Evolutionary conservation across 2,888 invertebrate species (phyloP).

Genomic region (Brachynemurus nebulosus): DNA sequence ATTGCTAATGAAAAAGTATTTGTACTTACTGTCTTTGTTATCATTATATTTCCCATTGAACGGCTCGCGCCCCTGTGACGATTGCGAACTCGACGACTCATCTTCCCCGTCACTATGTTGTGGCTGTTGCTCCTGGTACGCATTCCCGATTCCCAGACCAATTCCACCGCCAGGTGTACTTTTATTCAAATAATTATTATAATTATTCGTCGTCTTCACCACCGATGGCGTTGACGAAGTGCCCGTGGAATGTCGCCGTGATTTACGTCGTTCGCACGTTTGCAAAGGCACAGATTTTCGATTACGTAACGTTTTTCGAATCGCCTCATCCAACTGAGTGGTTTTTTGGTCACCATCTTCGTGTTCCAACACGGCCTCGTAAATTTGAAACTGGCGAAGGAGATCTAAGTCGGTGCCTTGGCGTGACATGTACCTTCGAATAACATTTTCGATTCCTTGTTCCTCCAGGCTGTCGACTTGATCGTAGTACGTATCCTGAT

Average conservation of each 20-base stretch:
- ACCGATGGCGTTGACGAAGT: slow-evolving; percentile 31
- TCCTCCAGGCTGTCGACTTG: slow-evolving; percentile 85
- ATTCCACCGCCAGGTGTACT: background rate
- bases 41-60: slow-evolving; percentile 43
- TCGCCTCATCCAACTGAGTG: slow-evolving; percentile 50
- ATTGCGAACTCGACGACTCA: slow-evolving; percentile 45
- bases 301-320: slow-evolving; percentile 59
- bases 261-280: slow-evolving; percentile 60
- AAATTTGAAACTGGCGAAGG: slow-evolving; percentile 85
- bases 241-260: slow-evolving; percentile 59
- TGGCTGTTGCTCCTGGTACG: slow-evolving; percentile 15
- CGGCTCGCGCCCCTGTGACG: slow-evolving; percentile 37
- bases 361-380: slow-evolving; percentile 82
- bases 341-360: slow-evolving; percentile 69
- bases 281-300: slow-evolving; percentile 44
- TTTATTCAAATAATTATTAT: background rate
- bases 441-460: slow-evolving; percentile 78
- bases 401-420: slow-evolving; percentile 88
- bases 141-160: background rate
- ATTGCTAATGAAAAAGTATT: too few relatives aligned
- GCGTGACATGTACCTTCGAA: slow-evolving; percentile 79
- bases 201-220: background rate
- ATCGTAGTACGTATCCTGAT: slow-evolving; percentile 95
- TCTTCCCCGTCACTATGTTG: slow-evolving; percentile 32
- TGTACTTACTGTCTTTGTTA: slow-evolving; percentile 34